These are phyloP conservation scores for Gastracanthus pulcherrimus DNA, from an alignment of 2,888 invertebrate genomes.

Conservation along the genomic window DNA sequence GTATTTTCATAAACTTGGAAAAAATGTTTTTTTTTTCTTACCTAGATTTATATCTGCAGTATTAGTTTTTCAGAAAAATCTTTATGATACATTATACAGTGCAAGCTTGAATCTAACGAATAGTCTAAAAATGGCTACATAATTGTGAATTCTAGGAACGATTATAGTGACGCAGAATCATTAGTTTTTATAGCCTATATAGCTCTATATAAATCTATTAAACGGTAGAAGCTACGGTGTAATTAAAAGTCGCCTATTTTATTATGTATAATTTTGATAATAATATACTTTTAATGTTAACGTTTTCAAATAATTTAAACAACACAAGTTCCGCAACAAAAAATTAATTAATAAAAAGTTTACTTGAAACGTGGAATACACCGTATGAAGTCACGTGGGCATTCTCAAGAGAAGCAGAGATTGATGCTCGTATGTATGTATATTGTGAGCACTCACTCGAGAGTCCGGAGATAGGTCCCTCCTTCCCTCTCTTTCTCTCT, in stretches of 20 bases:
- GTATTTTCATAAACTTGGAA: not conserved
- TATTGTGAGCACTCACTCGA: conserved; percentile 20
- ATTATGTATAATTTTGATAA: not conserved
- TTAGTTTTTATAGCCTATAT: not conserved
- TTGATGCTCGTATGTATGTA: conserved; percentile 5
- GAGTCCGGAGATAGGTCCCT: not conserved
- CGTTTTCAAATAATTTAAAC: not conserved
- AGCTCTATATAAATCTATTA: not conserved
- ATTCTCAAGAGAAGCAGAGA: not conserved
- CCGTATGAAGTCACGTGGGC: not conserved
- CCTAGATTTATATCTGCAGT: no score
- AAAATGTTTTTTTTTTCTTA: no score
- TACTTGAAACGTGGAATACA: not conserved
- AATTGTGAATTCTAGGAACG: not conserved
- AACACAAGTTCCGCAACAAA: not conserved
- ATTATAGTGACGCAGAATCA: not conserved
- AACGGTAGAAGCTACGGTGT: not conserved
- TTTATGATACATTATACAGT: not conserved
- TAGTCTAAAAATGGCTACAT: no score
- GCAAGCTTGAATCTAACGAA: no score
- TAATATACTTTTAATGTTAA: no score
- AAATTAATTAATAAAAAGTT: not conserved
- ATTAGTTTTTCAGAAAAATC: no score
- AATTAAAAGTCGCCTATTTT: not conserved
- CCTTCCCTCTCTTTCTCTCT: no score